Conservation (phyloP, 2,797 vertebrate species). For the Psittacula derbiana region DNA sequence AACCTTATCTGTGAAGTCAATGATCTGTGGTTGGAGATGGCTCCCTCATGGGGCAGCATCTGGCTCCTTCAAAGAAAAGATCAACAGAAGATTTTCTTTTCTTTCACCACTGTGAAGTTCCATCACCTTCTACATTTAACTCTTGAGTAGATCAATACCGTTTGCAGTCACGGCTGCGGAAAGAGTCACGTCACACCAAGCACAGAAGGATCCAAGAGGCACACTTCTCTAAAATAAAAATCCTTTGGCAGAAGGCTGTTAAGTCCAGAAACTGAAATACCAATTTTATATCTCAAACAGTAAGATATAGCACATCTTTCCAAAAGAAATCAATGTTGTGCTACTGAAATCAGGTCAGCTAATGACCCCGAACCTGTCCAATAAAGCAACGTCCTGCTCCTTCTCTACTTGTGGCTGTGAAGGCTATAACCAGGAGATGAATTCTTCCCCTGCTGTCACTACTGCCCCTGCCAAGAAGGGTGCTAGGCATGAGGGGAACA, state of each 20-base stretch:
- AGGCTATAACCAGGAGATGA: background rate
- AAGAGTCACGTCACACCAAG: background rate
- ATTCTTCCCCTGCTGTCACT: background rate
- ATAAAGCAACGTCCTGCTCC: accelerated
- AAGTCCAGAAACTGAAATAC: background rate
- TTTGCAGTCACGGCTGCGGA: background rate
- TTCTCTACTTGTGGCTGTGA: background rate
- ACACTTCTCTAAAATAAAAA: background rate
- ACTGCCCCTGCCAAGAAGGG: background rate
- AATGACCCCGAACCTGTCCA: background rate
- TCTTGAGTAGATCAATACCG: background rate
- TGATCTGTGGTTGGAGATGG: background rate
- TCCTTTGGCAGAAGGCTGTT: background rate
- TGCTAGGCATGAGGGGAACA: background rate
- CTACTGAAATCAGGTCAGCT: background rate
- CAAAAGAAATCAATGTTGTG: background rate
- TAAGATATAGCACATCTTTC: background rate
- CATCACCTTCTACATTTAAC: background rate
- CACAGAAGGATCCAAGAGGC: background rate
- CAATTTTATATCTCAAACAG: background rate
- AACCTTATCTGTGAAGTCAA: background rate
- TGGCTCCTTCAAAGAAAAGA: background rate
- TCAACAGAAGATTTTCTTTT: background rate
- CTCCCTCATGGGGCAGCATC: background rate
- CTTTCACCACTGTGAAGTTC: background rate